Evolutionary conservation across 2,888 invertebrate genomes (phyloP).

Genomic region (Cataglyphis livida): DNA sequence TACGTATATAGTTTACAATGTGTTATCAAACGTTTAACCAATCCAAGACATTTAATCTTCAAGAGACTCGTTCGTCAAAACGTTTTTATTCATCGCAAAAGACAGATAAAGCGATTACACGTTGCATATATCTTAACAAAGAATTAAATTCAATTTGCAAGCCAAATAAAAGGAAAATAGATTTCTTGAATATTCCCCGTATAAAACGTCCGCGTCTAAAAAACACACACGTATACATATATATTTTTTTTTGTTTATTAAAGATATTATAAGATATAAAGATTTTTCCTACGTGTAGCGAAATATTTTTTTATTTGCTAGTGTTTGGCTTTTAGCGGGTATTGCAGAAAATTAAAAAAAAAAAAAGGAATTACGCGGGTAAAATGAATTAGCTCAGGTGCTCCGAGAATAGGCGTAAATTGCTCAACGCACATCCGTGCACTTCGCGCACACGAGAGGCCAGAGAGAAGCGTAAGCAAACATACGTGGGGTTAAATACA

Average conservation of each 20-base stretch:
- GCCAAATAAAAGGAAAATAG: slow-evolving; percentile 66
- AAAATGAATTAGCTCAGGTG: slow-evolving; percentile 67
- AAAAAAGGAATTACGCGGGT: slow-evolving; percentile 57
- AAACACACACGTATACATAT: background rate
- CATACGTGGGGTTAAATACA: slow-evolving; percentile 32
- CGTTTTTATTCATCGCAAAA: slow-evolving; percentile 48
- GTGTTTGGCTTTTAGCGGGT: slow-evolving; percentile 57
- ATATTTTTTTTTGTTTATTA: slow-evolving; percentile 1
- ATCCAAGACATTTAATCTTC: slow-evolving; percentile 30
- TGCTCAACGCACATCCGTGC: slow-evolving; percentile 68
- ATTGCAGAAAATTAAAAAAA: slow-evolving; percentile 61
- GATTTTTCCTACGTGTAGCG: background rate
- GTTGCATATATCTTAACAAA: slow-evolving; percentile 6
- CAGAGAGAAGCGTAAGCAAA: slow-evolving; percentile 42
- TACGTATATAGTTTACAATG: slow-evolving; percentile 8
- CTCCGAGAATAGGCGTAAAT: slow-evolving; percentile 71
- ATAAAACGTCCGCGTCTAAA: background rate
- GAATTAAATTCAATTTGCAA: slow-evolving; percentile 58
- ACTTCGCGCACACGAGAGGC: slow-evolving; percentile 25
- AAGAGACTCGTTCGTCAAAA: slow-evolving; percentile 10
- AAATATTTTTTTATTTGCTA: slow-evolving; percentile 59
- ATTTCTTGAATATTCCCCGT: slow-evolving; percentile 40
- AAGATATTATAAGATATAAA: background rate
- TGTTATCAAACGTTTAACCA: background rate
- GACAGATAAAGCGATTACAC: slow-evolving; percentile 52